Percentiles rank a stretch among this genome's conserved stretches.
Evolutionary conservation across 2,888 invertebrate species (phyloP).

Genomic region (Kuschelorhynchus macadamiae): DNA sequence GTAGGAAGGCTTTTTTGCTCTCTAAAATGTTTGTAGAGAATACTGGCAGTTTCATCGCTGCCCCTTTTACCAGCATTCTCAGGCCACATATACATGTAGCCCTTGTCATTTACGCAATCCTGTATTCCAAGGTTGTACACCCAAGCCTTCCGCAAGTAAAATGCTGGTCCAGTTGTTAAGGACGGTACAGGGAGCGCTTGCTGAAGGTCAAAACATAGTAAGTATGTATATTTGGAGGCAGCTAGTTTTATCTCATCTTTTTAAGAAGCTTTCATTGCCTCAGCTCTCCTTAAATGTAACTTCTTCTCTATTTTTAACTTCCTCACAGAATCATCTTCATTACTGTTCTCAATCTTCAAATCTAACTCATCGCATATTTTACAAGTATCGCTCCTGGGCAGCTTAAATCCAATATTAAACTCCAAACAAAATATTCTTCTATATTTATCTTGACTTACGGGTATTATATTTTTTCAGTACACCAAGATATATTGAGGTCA

Average conservation of each 20-base stretch:
- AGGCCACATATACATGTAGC: slow-evolving; percentile 49
- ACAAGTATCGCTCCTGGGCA: no score
- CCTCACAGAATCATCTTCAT: background rate
- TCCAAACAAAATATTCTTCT: slow-evolving; percentile 16
- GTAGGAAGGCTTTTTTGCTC: background rate
- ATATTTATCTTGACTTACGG: slow-evolving; percentile 13
- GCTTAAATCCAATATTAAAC: slow-evolving; percentile 7
- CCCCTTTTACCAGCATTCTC: slow-evolving; percentile 50
- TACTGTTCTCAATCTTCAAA: background rate
- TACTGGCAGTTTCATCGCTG: slow-evolving; percentile 48
- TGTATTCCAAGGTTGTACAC: slow-evolving; percentile 53
- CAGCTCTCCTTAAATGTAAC: slow-evolving; percentile 37
- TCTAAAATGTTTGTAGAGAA: slow-evolving; percentile 45
- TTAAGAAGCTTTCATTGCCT: slow-evolving; percentile 41
- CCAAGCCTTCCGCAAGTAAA: slow-evolving; percentile 53
- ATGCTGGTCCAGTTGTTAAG: slow-evolving; percentile 47
- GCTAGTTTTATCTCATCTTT: slow-evolving; percentile 13
- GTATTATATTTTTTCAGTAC: slow-evolving; percentile 13
- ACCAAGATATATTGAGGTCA: slow-evolving; percentile 12
- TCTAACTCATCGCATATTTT: slow-evolving; percentile 11
- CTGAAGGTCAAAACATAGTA: slow-evolving; percentile 50
- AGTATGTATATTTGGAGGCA: background rate
- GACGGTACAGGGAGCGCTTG: slow-evolving; percentile 50
- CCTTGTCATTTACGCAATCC: slow-evolving; percentile 34
- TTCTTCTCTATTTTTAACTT: slow-evolving; percentile 10